A percentile compares a stretch with the other conserved stretches of the same genome.
Conservation (phyloP, 2,113 vertebrate genomes). For the Boleophthalmus pectinirostris region DNA sequence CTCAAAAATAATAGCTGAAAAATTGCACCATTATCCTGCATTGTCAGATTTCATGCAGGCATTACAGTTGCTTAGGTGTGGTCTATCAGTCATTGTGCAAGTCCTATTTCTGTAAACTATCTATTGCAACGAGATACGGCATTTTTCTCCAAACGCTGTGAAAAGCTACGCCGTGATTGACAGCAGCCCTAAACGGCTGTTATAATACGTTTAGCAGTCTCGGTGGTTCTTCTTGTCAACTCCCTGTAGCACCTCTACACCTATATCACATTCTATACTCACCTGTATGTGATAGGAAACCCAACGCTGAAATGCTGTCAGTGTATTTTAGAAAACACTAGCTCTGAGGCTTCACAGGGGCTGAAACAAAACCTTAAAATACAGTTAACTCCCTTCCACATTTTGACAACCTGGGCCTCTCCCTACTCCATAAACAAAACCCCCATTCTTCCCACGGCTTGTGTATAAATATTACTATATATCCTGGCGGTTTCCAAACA, state of each 20-base stretch:
- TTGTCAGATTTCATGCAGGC: not conserved
- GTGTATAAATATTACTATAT: conserved; percentile 71
- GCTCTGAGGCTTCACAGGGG: conserved; percentile 31
- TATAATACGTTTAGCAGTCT: conserved; percentile 53
- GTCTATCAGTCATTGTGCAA: conserved; percentile 18
- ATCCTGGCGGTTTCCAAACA: conserved; percentile 51
- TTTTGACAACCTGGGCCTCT: conserved; percentile 46
- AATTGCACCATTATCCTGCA: conserved; percentile 12
- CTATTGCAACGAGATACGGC: conserved; percentile 32
- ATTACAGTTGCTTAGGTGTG: conserved; percentile 19
- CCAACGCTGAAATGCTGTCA: conserved; percentile 44
- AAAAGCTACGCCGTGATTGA: conserved; percentile 47
- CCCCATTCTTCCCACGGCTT: conserved; percentile 49
- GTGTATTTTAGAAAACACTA: conserved; percentile 38
- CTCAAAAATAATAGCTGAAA: conserved; percentile 16
- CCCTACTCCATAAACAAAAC: conserved; percentile 63
- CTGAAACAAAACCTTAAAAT: conserved; percentile 52
- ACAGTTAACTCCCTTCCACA: conserved; percentile 31
- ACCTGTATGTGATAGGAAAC: conserved; percentile 37
- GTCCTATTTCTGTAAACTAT: conserved; percentile 14
- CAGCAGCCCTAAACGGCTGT: conserved; percentile 36
- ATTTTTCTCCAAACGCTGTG: conserved; percentile 24
- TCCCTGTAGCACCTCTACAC: conserved; percentile 40
- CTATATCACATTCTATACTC: conserved; percentile 42
- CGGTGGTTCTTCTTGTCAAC: conserved; percentile 46